Evolutionary conservation across 2,888 invertebrate species (phyloP).

Genomic region (Drosophila hamatofila): DNA sequence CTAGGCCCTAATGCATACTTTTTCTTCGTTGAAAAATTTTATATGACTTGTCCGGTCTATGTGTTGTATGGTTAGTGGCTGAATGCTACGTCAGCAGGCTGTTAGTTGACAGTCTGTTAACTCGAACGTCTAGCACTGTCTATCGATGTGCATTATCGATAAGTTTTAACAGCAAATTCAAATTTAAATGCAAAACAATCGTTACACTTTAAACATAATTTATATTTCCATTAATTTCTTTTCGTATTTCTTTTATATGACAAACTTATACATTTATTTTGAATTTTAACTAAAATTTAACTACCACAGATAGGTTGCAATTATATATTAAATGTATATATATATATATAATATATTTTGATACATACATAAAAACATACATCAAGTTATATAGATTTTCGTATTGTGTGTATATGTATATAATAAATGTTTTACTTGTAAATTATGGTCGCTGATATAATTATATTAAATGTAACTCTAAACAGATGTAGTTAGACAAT

Average conservation of each 20-base stretch:
- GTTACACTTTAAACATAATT: slow-evolving; percentile 57
- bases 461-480: slow-evolving; percentile 41
- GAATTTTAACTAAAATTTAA: slow-evolving; percentile 85
- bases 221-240: slow-evolving; percentile 77
- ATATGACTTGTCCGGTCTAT: no score
- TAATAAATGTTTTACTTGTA: slow-evolving; percentile 36
- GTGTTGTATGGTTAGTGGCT: no score
- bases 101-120: slow-evolving; percentile 23
- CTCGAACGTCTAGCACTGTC: neutral
- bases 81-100: neutral
- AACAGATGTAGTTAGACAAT: slow-evolving; percentile 35
- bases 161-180: neutral
- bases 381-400: slow-evolving; percentile 44
- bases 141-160: slow-evolving; percentile 15
- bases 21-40: no score
- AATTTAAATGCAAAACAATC: neutral
- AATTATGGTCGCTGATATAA: slow-evolving; percentile 48
- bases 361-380: slow-evolving; percentile 50
- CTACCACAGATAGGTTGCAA: slow-evolving; percentile 85
- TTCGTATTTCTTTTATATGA: slow-evolving; percentile 72
- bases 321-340: slow-evolving; percentile 72
- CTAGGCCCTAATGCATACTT: no score
- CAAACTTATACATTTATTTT: slow-evolving; percentile 73
- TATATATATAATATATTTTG: slow-evolving; percentile 42
- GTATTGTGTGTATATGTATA: slow-evolving; percentile 33